These are phyloP conservation scores for Lasioglossum malachurum DNA, from an alignment of 2,888 invertebrate genomes.

Conservation along the genomic window DNA sequence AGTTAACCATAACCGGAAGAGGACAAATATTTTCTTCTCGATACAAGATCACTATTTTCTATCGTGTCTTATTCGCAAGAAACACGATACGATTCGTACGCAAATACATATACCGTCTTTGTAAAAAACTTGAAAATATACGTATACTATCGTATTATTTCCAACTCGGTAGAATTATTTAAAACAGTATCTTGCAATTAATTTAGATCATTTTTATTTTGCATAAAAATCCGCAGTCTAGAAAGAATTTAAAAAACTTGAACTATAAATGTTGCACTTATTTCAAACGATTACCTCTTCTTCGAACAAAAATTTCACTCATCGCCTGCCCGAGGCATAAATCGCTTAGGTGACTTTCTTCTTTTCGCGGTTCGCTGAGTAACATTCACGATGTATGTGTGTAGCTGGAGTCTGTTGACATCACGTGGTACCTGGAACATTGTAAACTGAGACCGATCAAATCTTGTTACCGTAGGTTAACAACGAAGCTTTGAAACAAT, in stretches of 20 bases:
- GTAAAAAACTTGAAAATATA: too few relatives aligned
- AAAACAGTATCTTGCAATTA: too few relatives aligned
- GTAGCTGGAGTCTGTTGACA: neutral
- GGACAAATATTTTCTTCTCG: neutral
- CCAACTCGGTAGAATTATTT: too few relatives aligned
- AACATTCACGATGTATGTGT: neutral
- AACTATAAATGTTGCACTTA: neutral
- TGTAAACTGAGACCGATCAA: constrained; percentile 11
- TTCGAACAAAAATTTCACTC: neutral
- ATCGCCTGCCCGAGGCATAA: neutral
- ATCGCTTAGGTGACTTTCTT: neutral
- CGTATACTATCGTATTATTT: too few relatives aligned
- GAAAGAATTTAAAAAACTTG: too few relatives aligned
- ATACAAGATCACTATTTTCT: neutral
- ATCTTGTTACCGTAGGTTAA: neutral
- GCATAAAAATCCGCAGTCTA: too few relatives aligned
- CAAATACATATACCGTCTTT: neutral
- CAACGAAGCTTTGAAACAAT: neutral
- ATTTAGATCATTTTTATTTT: too few relatives aligned
- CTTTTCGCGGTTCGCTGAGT: constrained; percentile 18
- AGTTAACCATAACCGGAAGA: constrained; percentile 59
- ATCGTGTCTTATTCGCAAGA: neutral
- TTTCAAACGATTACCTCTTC: neutral
- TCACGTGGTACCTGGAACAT: neutral
- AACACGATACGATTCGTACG: neutral